These are phyloP conservation scores for Myotis lucifugus DNA, from an alignment of 2,113 vertebrate genomes.

Conservation along the genomic window DNA sequence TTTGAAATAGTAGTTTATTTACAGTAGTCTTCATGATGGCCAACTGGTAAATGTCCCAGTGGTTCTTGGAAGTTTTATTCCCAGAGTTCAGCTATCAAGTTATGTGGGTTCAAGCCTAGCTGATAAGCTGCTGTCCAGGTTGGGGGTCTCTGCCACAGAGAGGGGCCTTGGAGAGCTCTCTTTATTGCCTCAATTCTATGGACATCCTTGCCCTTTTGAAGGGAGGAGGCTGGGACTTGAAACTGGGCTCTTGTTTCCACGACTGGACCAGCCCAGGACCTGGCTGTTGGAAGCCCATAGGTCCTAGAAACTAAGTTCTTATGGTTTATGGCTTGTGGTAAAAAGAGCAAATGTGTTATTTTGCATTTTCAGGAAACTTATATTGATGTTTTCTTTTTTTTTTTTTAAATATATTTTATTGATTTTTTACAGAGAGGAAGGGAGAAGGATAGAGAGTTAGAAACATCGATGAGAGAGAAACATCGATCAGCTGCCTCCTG, in stretches of 20 bases:
- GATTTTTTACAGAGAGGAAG: too few species aligned
- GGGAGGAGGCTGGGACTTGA: conserved; percentile 90
- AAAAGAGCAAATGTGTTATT: conserved; percentile 30
- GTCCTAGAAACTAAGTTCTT: conserved; percentile 58
- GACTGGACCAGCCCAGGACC: conserved; percentile 83
- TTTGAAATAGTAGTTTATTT: conserved; percentile 9
- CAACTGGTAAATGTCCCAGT: not conserved
- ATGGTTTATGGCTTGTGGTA: not conserved
- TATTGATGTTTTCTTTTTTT: conserved; percentile 15
- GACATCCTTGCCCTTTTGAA: conserved; percentile 88
- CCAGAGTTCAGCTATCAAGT: not conserved
- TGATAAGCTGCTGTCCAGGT: conserved; percentile 89
- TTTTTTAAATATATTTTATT: too few species aligned
- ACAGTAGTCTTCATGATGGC: not conserved
- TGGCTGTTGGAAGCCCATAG: conserved; percentile 65
- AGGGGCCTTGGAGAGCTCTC: conserved; percentile 83
- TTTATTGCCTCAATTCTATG: conserved; percentile 87
- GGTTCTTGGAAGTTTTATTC: conserved; percentile 37
- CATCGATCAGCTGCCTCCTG: too few species aligned
- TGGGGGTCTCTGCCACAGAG: conserved; percentile 86
- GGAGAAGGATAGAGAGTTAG: too few species aligned
- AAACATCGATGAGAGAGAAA: too few species aligned
- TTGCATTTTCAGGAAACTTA: conserved; percentile 60
- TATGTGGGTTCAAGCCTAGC: conserved; percentile 80
- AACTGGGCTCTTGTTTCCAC: conserved; percentile 91